Base-by-base conservation (phyloP, 2,113 vertebrate genomes). In the Philantomba maxwellii region DNA sequence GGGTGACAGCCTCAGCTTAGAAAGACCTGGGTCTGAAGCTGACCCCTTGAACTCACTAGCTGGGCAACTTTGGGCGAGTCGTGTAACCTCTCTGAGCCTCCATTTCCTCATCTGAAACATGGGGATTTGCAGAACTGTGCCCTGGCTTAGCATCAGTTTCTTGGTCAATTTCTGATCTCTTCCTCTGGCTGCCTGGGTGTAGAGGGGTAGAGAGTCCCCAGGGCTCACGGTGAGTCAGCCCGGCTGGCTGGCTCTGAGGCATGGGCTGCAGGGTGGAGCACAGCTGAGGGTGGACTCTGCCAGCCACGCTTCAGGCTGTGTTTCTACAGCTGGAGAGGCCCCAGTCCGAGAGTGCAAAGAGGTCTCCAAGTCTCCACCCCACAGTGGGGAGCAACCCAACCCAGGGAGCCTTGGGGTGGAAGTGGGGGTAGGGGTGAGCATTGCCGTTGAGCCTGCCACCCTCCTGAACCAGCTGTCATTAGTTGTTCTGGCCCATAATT, bases 401-500 rank as follows among this genome's bases (percentile, higher is more conserved):
- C 19, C 28, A 36, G 89, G 95, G 92, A 66, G 57, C 55, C 51
- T 55, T 4, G 0, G n/a, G 81, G 81, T 55, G 70, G 66, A n/a
- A 60, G 25, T n/a, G n/a, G 58, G 85, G 86, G 19, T 21, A 23
- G 62, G 12, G 21, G 33, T 58, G 75, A 89, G 80, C 60, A 13
- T 9, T 3, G 36, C 58, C 2, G 26, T 19, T 9, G 4, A 10
- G 13, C 23, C 53, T 19, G 53, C 57, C 51, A 47, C 47, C 80
- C 73, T 82, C 64, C 19, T 0, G 15, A 66, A 45, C 77, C 89
- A 16, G 66, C 96, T 87, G 92, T 97, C 90, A 95, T 88, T 93
- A 97, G 95, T 70, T 93, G 94, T 97, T 97, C 96, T 93, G 89
- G 78, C 60, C 39, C 87, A 39, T 97, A 97, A 97, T 93, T 96